A percentile compares a stretch with the other conserved stretches of the same genome.
These are phyloP conservation scores for Heterodera schachtii DNA, from an alignment of 1,140 invertebrate species.

Conservation along the genomic window DNA sequence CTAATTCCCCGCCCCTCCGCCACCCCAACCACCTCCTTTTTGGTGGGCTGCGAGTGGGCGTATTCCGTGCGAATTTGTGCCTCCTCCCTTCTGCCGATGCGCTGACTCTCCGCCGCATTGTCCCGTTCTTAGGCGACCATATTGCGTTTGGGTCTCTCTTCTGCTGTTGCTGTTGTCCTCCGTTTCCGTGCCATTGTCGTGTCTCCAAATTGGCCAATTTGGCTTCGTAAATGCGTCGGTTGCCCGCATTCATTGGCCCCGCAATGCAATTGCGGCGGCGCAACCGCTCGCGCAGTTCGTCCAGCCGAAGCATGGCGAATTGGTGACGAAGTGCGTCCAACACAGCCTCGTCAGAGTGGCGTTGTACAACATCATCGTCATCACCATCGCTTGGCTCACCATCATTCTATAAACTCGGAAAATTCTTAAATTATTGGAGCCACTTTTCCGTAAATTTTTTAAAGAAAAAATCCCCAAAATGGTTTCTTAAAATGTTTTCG, in stretches of 20 bases:
- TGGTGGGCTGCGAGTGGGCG: background rate
- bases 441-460: too few species aligned
- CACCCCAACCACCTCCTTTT: background rate
- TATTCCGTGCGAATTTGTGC: background rate
- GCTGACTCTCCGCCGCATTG: background rate
- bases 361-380: background rate
- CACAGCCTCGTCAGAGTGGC: too few species aligned
- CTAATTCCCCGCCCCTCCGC: background rate
- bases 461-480: too few species aligned
- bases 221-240: background rate
- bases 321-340: background rate
- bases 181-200: too few species aligned
- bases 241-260: background rate
- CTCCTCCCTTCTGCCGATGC: background rate
- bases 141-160: background rate
- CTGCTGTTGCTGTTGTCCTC: background rate
- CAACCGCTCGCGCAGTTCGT: constrained; percentile 1
- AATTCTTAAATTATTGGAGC: too few species aligned
- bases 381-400: background rate
- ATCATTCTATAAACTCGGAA: too few species aligned
- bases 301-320: background rate
- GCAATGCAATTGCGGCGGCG: background rate
- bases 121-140: background rate
- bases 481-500: too few species aligned
- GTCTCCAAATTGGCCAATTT: constrained; percentile 3